phyloP scores from a whole-genome alignment of 1,140 invertebrate species.

The Rhynchophorus ferrugineus region DNA sequence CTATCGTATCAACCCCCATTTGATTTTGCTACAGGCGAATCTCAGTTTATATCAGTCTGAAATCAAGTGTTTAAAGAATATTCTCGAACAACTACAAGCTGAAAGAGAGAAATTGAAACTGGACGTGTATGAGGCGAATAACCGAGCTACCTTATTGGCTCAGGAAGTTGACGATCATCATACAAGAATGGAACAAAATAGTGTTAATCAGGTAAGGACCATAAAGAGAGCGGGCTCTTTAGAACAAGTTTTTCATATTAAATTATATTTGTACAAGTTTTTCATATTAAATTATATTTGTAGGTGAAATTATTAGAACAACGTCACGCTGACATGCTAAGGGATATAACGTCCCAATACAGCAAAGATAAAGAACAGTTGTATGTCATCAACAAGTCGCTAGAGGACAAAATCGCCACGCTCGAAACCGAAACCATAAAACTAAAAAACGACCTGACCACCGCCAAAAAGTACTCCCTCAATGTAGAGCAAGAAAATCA shows the following conservation, averaged over 20 bases:
- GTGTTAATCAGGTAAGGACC: constrained; percentile 51
- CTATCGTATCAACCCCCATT: constrained; percentile 42
- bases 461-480: constrained; percentile 50
- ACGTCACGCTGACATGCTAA: constrained; percentile 65
- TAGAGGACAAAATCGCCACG: constrained; percentile 49
- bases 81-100: constrained; percentile 56
- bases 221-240: no score
- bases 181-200: constrained; percentile 63
- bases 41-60: constrained; percentile 54
- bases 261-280: no score
- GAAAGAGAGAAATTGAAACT: constrained; percentile 69
- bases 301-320: constrained; percentile 57
- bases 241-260: no score
- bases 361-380: constrained; percentile 63
- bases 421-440: constrained; percentile 48
- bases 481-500: constrained; percentile 61
- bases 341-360: constrained; percentile 58
- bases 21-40: constrained; percentile 48
- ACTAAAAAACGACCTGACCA: constrained; percentile 46
- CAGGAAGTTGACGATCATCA: constrained; percentile 88
- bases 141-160: constrained; percentile 67
- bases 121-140: constrained; percentile 74
- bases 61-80: constrained; percentile 47
- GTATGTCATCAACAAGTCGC: constrained; percentile 43
- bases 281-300: no score